Conservation (phyloP, 1,140 invertebrate species). For the Tetramorium alpestre region DNA sequence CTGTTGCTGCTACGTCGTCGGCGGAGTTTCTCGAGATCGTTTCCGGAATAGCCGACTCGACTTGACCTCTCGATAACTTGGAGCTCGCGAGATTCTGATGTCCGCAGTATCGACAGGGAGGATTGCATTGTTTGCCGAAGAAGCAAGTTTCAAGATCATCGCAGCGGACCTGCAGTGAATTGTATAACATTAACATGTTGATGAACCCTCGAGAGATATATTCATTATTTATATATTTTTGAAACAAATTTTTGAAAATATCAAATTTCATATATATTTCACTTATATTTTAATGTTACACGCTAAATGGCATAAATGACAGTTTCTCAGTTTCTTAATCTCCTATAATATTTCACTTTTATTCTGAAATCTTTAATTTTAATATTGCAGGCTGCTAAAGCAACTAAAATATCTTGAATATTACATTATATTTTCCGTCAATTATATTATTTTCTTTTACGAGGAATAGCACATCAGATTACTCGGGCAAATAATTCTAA, state of each 20-base stretch:
- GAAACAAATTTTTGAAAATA: not conserved
- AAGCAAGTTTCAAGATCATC: conserved; percentile 45
- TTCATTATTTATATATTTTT: not conserved
- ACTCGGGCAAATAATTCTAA: not conserved
- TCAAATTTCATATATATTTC: not conserved
- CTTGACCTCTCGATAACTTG: conserved; percentile 70
- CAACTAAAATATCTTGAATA: not conserved
- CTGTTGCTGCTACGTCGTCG: conserved; percentile 46
- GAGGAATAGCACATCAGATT: not conserved
- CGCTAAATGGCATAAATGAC: not conserved
- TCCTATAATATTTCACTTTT: not conserved
- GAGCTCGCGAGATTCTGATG: conserved; percentile 65
- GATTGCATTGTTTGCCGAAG: conserved; percentile 66
- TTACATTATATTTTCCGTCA: not conserved
- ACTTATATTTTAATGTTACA: not conserved
- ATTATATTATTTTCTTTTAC: not conserved
- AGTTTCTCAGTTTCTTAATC: not conserved
- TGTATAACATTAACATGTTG: not conserved
- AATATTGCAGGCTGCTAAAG: not conserved
- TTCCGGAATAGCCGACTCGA: conserved; percentile 69
- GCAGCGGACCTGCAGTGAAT: not conserved
- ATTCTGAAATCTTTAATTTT: not conserved
- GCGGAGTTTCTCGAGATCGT: conserved; percentile 66
- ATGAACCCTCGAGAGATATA: not conserved
- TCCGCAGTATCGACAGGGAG: conserved; percentile 69